Base-by-base conservation (phyloP, 2,888 invertebrate genomes). In the Neria commutata region DNA sequence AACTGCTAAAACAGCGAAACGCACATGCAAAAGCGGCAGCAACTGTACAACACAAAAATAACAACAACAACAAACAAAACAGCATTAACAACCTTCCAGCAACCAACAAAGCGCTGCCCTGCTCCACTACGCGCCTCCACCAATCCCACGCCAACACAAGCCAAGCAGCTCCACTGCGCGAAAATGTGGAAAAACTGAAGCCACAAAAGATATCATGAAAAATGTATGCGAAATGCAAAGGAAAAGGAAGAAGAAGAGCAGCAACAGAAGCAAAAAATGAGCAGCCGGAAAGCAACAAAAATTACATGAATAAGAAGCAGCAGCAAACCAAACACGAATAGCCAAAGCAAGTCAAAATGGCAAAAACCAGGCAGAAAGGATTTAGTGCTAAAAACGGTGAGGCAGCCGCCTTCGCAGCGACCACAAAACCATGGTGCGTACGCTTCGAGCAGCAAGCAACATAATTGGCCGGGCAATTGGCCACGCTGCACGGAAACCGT, bases 1-100 rank as follows among this genome's bases (percentile, higher is more conserved):
- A 16, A 5, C 34, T 29, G 42, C 29, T 56, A 51, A 60, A 60
- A 62, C 33, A 60, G 46, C 45, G 21, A 49, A 52, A 29, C 48
- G 48, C 48, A 48, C 48, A 48, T 29, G 29, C 48, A 48, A 25
- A 48, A 42, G 42, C 21, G 42, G 42, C 42, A 37, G n/a, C 49
- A 33, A 49, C 49, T 49, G 49, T 26, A 49, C 48, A 23, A 50
- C 54, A 54, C 42, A 54, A 25, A 53, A 45, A 17, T 50, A 19
- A 19, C 23, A 23, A n/a, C 8, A 45, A n/a, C 45, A 45, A 45
- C 23, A 45, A n/a, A n/a, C n/a, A n/a, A n/a, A n/a, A n/a, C n/a
- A n/a, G 42, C 54, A 42, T 8, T 23, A 16, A 48, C 17, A 40
- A 25, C 47, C n/a, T n/a, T n/a, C n/a, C n/a, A n/a, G n/a, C n/a